Base-by-base conservation (phyloP, 2,797 vertebrate species). In the Oreochromis mossambicus region DNA sequence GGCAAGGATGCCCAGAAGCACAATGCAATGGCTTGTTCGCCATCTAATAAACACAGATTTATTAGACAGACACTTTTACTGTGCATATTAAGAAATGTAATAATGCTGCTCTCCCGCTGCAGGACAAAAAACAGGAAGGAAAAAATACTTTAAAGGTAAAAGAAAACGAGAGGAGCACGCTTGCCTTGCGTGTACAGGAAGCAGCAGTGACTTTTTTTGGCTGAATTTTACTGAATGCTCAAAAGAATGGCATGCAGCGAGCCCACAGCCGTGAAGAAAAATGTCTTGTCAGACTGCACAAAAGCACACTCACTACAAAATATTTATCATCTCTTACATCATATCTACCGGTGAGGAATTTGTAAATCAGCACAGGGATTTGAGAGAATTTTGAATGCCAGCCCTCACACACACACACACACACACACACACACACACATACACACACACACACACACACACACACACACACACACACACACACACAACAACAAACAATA, bases 21-120 rank as follows among this genome's bases (percentile, higher is more conserved):
- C 58, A 88, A 87, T 83, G n/a, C 66, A 87, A 87, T 32, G 51
- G 38, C 46, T 50, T 46, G 51, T 43, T 78, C 4, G 24, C 34
- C 36, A 83, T 81, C 55, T 78, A 87, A 90, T 84, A 81, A 88
- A 87, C 76, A 85, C 73, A 56, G 61, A 92, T 93, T 92, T 91
- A 89, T 87, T 83, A 87, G 83, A 85, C 75, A 76, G 82, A 13
- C 63, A 43, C 83, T 87, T 90, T 89, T 63, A 89, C 86, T 88
- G 78, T 58, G 63, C 77, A 83, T 82, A 88, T 92, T 89, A 87
- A 85, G 76, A 81, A 91, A 88, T 81, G 78, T 86, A 88, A 90
- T 88, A 87, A 89, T 56, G 19, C 52, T n/a, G 51, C 66, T 80
- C 78, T 85, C 41, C 52, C 1, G 32, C 88, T 78, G 61, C 41